A percentile compares a stretch with the other conserved stretches of the same genome.
Evolutionary conservation across 2,888 invertebrate species (phyloP).

Genomic region (Seira ritae): DNA sequence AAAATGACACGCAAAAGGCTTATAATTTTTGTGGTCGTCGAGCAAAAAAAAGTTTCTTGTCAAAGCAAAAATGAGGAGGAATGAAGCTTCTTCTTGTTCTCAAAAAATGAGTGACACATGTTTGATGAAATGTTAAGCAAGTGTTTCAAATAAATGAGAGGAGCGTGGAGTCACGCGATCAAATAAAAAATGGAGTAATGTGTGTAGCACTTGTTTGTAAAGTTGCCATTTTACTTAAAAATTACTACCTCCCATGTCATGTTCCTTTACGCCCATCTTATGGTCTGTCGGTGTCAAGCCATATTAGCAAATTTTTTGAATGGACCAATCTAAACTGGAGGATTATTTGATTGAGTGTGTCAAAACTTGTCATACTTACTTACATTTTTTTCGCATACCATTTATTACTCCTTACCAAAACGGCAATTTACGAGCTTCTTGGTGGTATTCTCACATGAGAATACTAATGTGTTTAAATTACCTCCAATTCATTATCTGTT

Average conservation of each 20-base stretch:
- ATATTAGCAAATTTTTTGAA: no score
- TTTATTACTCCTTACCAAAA: no score
- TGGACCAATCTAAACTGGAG: no score
- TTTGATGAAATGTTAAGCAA: not conserved
- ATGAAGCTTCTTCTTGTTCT: no score
- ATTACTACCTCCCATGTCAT: no score
- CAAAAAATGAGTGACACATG: not conserved
- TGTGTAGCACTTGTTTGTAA: no score
- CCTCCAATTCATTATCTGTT: conserved; percentile 32
- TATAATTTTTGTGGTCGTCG: conserved; percentile 36
- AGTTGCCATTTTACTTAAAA: no score
- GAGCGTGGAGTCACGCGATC: not conserved
- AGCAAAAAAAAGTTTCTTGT: not conserved
- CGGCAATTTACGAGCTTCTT: not conserved
- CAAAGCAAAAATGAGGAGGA: not conserved
- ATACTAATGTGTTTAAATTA: not conserved
- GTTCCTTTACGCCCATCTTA: no score
- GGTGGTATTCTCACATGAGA: not conserved
- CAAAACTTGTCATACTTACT: no score
- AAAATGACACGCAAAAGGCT: conserved; percentile 37
- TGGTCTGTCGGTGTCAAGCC: no score
- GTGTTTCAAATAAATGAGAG: not conserved
- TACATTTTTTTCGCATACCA: no score
- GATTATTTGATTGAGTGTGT: no score
- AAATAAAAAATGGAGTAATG: not conserved